Percentiles rank a stretch among this genome's conserved stretches.
Conservation (phyloP, 2,888 invertebrate species). For the Hololepta plana region DNA sequence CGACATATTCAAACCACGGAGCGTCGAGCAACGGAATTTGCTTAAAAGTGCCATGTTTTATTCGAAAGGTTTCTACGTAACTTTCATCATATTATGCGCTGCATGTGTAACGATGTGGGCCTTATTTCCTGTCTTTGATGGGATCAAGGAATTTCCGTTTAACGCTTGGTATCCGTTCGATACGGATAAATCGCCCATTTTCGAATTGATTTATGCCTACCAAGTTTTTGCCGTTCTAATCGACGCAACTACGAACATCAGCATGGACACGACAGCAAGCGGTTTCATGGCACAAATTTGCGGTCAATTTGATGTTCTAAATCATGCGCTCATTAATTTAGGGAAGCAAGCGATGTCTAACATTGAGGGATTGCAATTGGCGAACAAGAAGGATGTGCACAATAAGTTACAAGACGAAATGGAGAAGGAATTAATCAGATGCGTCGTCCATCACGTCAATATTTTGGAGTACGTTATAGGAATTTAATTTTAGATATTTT, state of each 20-base stretch:
- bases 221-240: constrained; percentile 29
- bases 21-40: constrained; percentile 12
- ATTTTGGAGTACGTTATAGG: constrained; percentile 10
- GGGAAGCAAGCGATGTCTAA: constrained; percentile 4
- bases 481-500: not conserved
- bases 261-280: constrained; percentile 30
- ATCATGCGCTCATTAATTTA: constrained; percentile 19
- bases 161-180: constrained; percentile 30
- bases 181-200: constrained; percentile 24
- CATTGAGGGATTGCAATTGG: not conserved
- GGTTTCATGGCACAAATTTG: constrained; percentile 30
- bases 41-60: constrained; percentile 12
- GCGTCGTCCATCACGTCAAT: constrained; percentile 11
- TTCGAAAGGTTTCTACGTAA: constrained; percentile 13
- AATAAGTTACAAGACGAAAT: constrained; percentile 10
- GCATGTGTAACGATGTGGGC: constrained; percentile 18
- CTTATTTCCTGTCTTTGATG: constrained; percentile 18
- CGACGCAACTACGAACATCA: constrained; percentile 31
- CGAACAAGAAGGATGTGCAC: constrained; percentile 3
- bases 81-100: constrained; percentile 13
- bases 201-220: constrained; percentile 29
- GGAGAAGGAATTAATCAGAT: constrained; percentile 10
- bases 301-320: constrained; percentile 29
- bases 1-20: constrained; percentile 15
- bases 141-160: constrained; percentile 13